Conservation (phyloP, 2,113 vertebrate genomes). For the Phrynosoma platyrhinos region DNA sequence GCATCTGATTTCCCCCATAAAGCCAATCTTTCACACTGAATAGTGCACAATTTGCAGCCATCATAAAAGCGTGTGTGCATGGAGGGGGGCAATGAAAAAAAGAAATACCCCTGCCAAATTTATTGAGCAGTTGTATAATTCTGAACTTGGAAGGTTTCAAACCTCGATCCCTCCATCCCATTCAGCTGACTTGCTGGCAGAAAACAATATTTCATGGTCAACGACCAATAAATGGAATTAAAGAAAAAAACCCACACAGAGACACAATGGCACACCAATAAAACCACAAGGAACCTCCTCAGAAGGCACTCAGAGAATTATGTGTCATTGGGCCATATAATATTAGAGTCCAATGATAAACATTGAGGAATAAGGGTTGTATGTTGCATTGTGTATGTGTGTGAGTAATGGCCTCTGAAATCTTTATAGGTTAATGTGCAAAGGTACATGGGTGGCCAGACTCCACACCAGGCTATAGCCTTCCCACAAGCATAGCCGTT, state of each 20-base stretch:
- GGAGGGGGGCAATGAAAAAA: background rate
- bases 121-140: constrained; percentile 51
- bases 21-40: constrained; percentile 55
- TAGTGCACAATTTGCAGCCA: constrained; percentile 56
- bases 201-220: constrained; percentile 61
- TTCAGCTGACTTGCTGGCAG: constrained; percentile 21
- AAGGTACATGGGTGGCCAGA: constrained; percentile 49
- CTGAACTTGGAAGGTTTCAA: constrained; percentile 61
- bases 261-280: background rate
- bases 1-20: constrained; percentile 38
- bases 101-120: constrained; percentile 45
- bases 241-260: constrained; percentile 34
- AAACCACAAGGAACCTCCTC: constrained; percentile 50
- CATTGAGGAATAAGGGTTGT: constrained; percentile 42
- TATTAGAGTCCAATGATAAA: constrained; percentile 54
- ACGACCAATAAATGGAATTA: constrained; percentile 54
- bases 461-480: background rate
- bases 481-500: constrained; percentile 40
- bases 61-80: constrained; percentile 37
- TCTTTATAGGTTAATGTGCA: constrained; percentile 58
- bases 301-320: constrained; percentile 39
- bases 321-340: constrained; percentile 44
- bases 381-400: constrained; percentile 38
- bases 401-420: constrained; percentile 50
- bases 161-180: constrained; percentile 28